Conservation (phyloP, 2,113 vertebrate genomes). For the Turdus rufiventris region DNA sequence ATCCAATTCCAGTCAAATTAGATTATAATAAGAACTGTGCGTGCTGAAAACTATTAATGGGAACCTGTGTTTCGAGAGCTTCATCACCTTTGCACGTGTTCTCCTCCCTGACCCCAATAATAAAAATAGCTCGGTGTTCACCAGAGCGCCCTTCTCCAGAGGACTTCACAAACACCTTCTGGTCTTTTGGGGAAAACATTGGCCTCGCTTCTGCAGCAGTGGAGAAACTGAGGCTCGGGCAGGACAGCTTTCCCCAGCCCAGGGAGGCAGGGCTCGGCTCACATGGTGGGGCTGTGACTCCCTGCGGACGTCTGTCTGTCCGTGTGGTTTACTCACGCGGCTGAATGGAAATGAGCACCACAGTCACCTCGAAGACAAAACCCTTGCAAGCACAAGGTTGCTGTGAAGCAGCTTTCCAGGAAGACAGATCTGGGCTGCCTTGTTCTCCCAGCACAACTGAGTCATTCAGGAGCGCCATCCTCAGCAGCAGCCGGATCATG, state of each 20-base stretch:
- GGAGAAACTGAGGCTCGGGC: not conserved
- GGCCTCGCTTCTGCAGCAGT: not conserved
- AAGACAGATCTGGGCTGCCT: not conserved
- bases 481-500: not conserved
- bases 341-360: not conserved
- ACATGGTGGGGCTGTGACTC: not conserved
- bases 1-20: conserved; percentile 69
- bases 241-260: not conserved
- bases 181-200: not conserved
- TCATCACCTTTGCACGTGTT: not conserved
- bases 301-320: not conserved
- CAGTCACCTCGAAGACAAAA: not conserved
- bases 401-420: not conserved
- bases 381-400: not conserved
- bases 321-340: rapidly evolving
- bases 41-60: conserved; percentile 52
- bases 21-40: conserved; percentile 62
- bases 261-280: not conserved
- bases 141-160: not conserved
- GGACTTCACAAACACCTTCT: not conserved
- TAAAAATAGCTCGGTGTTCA: conserved; percentile 18
- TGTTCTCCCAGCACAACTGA: not conserved
- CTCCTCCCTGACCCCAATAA: conserved; percentile 52
- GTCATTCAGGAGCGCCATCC: not conserved
- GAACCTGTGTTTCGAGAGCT: conserved; percentile 54